phyloP scores from a whole-genome alignment of 2,113 vertebrate genomes.

The Rostratula benghalensis region DNA sequence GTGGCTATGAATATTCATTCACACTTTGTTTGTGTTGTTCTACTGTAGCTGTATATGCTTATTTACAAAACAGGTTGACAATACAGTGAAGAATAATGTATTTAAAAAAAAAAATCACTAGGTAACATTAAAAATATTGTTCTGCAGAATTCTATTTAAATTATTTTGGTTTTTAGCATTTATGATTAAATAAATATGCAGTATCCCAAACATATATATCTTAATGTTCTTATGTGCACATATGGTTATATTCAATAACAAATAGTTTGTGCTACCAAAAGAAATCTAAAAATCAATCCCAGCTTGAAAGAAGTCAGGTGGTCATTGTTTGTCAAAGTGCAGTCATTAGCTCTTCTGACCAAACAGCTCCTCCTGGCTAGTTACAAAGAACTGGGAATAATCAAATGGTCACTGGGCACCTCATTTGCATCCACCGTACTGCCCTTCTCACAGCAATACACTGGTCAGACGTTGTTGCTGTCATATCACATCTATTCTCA shows the following conservation, averaged over 20 bases:
- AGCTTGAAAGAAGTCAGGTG: neutral
- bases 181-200: neutral
- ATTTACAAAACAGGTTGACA: neutral
- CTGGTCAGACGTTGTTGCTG: neutral
- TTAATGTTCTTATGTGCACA: neutral
- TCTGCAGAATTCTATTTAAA: slow-evolving; percentile 3
- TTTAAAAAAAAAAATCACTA: neutral
- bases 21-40: neutral
- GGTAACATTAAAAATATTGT: neutral
- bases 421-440: neutral
- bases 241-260: neutral
- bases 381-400: neutral
- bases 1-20: neutral
- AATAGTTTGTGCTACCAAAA: neutral
- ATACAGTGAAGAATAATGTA: neutral
- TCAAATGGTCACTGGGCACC: neutral
- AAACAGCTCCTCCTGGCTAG: neutral
- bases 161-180: neutral
- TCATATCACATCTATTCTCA: neutral
- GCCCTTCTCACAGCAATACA: neutral
- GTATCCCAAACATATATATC: neutral
- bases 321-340: neutral
- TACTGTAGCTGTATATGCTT: neutral
- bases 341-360: neutral
- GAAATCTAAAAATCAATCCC: fast-evolving